Conservation (phyloP, 2,888 invertebrate genomes). For the Apamea epomidion region DNA sequence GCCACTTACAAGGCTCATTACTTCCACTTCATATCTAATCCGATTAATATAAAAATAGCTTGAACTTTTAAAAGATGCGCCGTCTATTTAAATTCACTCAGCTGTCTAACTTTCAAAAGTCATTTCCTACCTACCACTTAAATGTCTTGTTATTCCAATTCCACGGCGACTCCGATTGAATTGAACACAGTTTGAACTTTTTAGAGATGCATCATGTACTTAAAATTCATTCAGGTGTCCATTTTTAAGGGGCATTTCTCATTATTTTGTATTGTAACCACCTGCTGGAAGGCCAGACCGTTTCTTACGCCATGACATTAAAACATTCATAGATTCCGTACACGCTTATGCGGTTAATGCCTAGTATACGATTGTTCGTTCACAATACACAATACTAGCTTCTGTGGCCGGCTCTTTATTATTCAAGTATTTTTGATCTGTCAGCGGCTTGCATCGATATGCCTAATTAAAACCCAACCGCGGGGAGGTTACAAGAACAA, state of each 20-base stretch:
- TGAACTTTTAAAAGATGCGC: no score
- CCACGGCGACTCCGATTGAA: neutral
- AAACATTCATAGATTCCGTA: neutral
- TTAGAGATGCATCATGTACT: neutral
- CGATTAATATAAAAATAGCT: no score
- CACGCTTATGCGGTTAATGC: neutral
- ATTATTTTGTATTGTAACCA: neutral
- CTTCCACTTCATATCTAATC: no score
- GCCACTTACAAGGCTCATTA: no score
- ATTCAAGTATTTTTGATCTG: neutral
- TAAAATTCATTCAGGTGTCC: neutral
- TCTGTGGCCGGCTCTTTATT: neutral
- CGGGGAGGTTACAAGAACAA: neutral
- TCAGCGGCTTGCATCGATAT: neutral
- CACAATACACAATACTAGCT: neutral
- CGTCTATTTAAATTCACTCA: no score
- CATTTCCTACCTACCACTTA: neutral
- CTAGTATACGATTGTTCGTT: neutral
- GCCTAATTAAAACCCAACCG: neutral
- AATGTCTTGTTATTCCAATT: neutral
- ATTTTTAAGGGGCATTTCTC: neutral
- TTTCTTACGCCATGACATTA: neutral
- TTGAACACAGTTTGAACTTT: no score
- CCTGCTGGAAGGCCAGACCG: neutral
- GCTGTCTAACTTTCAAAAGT: no score